Percentiles rank a stretch among this genome's conserved stretches.
Conservation (phyloP, 2,113 vertebrate genomes). For the Anoura caudifer region DNA sequence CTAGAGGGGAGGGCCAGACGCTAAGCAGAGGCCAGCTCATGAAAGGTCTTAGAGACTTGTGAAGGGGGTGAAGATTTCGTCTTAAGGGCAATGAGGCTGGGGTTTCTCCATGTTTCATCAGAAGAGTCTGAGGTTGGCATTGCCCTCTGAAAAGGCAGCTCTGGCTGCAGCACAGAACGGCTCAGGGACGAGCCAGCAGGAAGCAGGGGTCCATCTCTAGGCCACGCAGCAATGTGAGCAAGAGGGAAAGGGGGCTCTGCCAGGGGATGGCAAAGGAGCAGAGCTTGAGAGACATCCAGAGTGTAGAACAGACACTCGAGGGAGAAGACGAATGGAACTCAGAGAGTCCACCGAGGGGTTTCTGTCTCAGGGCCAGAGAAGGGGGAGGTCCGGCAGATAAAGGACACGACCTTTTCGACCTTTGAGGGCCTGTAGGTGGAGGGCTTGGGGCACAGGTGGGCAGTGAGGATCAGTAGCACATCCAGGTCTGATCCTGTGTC, state of each 20-base stretch:
- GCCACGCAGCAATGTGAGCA: accelerated
- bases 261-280: too few relatives aligned
- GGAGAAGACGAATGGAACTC: background rate
- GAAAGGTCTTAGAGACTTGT: background rate
- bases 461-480: background rate
- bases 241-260: background rate
- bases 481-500: background rate
- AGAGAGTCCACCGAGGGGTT: background rate
- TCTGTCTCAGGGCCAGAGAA: background rate
- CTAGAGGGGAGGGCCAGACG: background rate
- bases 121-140: accelerated
- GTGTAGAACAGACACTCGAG: background rate
- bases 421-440: background rate
- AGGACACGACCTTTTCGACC: background rate
- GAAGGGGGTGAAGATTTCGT: background rate
- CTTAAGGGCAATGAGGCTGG: background rate
- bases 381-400: background rate
- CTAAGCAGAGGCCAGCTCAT: background rate
- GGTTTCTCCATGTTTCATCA: background rate
- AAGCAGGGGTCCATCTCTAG: background rate
- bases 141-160: background rate
- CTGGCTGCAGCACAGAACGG: background rate
- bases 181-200: background rate
- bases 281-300: background rate
- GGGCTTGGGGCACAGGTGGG: accelerated